Base-by-base conservation (phyloP, 2,888 invertebrate genomes). In the Meiosimyza platycephala region DNA sequence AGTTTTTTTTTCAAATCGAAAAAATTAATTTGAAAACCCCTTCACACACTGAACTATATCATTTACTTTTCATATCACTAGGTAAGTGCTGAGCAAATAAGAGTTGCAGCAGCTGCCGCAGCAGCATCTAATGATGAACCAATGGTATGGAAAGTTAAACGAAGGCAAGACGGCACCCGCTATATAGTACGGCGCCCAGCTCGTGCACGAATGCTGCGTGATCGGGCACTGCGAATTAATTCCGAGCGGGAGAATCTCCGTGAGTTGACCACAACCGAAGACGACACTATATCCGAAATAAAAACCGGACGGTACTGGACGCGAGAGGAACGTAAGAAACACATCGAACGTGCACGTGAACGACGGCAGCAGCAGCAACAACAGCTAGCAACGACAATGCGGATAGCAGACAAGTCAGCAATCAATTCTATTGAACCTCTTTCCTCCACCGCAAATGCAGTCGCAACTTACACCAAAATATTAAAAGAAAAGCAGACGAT, bases 301-400 rank as follows among this genome's bases (percentile, higher is more conserved):
- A 94, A 94, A 89, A 88, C 89, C 16, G 94, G 94, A 7, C 90
- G 93, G 48, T 94, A 93, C 83, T 94, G 94, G 93, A 91, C 90
- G 5, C 91, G 92, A 83, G 93, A 93, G 78, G 94, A 94, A 77
- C 89, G 93, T 3, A 93, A 93, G 80, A 88, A 91, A 59, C 94
- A 94, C 79, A 85, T 93, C 79, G 93, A 93, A 81, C 90, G 91
- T 70, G 91, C 93, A 1, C 89, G 90, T 63, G 92, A 93, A 81
- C 89, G 92, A 59, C 89, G 90, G 68, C 89, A 89, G 78, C 87
- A 89, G 28, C 80, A 82, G n/a, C 82, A 83, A 75, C 74, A 74
- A 50, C 74, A 74, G 2, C 74, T 71, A 48, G 66, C 65, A 51
- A 64, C 57, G 22, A 73, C 67, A 9, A 65, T 72, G 65, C 66